Conservation (phyloP, 2,888 invertebrate genomes). For the Diarsia rubi region DNA sequence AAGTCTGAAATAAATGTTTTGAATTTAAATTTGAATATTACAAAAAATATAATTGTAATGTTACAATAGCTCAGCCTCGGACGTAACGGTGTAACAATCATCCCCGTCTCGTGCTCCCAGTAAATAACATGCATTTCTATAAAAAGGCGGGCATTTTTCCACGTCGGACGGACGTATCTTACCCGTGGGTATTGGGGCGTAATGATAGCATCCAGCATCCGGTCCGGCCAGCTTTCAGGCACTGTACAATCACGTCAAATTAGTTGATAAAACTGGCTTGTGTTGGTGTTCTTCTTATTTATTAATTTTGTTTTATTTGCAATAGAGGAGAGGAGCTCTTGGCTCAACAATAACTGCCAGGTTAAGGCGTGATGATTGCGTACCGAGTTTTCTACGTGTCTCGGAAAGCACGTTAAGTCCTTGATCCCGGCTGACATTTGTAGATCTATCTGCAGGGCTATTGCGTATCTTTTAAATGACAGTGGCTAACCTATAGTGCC, state of each 20-base stretch:
- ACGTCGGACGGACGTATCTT: conserved; percentile 35
- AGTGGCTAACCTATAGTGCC: no score
- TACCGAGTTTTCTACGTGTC: no score
- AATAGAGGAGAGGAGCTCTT: no score
- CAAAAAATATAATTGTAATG: no score
- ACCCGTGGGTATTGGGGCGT: conserved; percentile 57
- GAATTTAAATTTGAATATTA: no score
- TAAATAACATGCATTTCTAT: conserved; percentile 68
- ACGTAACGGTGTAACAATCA: conserved; percentile 41
- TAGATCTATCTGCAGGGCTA: no score
- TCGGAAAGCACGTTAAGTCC: no score
- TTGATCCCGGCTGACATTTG: no score
- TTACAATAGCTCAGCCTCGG: not conserved
- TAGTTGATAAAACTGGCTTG: conserved; percentile 23
- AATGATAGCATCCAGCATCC: conserved; percentile 50
- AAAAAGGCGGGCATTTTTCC: conserved; percentile 64
- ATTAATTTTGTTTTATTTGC: not conserved
- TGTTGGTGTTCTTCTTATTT: not conserved
- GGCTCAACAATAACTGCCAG: no score
- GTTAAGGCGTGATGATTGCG: no score
- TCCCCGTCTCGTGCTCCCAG: conserved; percentile 19
- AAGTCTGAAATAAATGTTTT: no score
- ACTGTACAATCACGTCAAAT: conserved; percentile 32
- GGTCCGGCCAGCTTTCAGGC: conserved; percentile 10
- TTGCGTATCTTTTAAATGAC: no score